Base-by-base conservation (phyloP, 2,113 vertebrate species). In the Amblyopsis rosae region DNA sequence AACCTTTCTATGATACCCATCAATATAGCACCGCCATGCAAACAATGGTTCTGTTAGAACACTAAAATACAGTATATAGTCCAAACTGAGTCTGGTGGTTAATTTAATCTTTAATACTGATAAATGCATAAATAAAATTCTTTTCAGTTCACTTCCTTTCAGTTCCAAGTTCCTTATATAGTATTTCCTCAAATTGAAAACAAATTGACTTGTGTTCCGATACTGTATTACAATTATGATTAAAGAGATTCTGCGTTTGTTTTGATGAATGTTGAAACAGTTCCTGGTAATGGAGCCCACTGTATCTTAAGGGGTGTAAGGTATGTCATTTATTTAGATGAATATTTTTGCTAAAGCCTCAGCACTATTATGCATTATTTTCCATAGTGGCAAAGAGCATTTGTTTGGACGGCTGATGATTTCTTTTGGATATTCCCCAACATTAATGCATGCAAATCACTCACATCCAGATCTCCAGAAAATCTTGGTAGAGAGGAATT, bases 351-450 rank as follows among this genome's bases (percentile, higher is more conserved):
- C 26, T 26, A 78, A 86, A 83, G 59, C 65, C 70, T 68, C 67
- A 26, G 26, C 26, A 26, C 66, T 57, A 47, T 26, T 26, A 26
- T 26, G 70, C 64, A 64, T 77, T 70, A 70, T 53, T 81, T 82
- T 72, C 50, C 68, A 54, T n/a, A 10, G 68, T 65, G 61, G 59
- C 60, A 57, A 61, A 75, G 56, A 59, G 47, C 63, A 62, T 76
- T 58, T 72, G 66, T 84, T 83, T 79, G 73, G 66, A 82, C 69
- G 74, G 65, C 60, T 67, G 69, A 56, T 81, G 74, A 77, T 75
- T 57, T 57, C 7, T 59, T 76, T 87, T 90, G 84, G 76, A 76
- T 17, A 48, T 55, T 61, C 46, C 35, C 72, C 84, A 75, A 5
- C 5, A 3, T 50, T 64, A 45, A 79, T 76, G 17, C 56, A 63